A percentile compares a stretch with the other conserved stretches of the same genome.
These are phyloP conservation scores for Drosophila bocki DNA, from an alignment of 1,140 invertebrate species.

Conservation along the genomic window DNA sequence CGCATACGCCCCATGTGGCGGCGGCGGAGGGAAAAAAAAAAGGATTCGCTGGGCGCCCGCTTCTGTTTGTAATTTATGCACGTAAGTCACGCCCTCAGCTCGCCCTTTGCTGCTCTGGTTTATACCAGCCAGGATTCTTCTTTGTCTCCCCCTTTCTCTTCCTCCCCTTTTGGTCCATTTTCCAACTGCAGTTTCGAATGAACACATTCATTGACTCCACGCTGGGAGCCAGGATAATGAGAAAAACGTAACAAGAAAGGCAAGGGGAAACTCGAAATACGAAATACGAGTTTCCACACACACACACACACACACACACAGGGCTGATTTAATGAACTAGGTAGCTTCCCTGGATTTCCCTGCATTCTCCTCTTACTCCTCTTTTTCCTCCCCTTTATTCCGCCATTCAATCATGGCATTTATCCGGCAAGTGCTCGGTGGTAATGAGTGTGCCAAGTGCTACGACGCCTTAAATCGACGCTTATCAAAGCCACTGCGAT, in stretches of 20 bases:
- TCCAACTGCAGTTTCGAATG: slow-evolving; percentile 39
- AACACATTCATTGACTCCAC: slow-evolving; percentile 50
- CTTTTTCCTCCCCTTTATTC: slow-evolving; percentile 9
- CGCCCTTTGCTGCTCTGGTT: not conserved
- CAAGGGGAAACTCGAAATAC: slow-evolving; percentile 32
- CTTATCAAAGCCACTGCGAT: slow-evolving; percentile 52
- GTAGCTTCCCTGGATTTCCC: slow-evolving; percentile 2
- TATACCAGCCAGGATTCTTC: not conserved
- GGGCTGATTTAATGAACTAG: slow-evolving; percentile 72
- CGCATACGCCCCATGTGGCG: slow-evolving; percentile 64
- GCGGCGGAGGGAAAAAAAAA: not conserved
- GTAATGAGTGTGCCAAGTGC: slow-evolving; percentile 67
- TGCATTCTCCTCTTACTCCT: not conserved
- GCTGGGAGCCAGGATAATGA: slow-evolving; percentile 61
- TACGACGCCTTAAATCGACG: slow-evolving; percentile 62
- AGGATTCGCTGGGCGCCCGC: slow-evolving; percentile 12
- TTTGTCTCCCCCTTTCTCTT: not conserved
- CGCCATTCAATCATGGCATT: slow-evolving; percentile 68
- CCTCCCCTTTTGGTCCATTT: not conserved
- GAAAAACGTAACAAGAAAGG: slow-evolving; percentile 60
- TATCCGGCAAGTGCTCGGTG: slow-evolving; percentile 46
- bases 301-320: slow-evolving; percentile 2
- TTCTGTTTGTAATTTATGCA: slow-evolving; percentile 74
- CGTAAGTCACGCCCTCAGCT: slow-evolving; percentile 43
- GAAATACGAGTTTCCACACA: slow-evolving; percentile 20